Conservation (phyloP, 2,113 vertebrate genomes). For the Pseudorectes ferrugineus region DNA sequence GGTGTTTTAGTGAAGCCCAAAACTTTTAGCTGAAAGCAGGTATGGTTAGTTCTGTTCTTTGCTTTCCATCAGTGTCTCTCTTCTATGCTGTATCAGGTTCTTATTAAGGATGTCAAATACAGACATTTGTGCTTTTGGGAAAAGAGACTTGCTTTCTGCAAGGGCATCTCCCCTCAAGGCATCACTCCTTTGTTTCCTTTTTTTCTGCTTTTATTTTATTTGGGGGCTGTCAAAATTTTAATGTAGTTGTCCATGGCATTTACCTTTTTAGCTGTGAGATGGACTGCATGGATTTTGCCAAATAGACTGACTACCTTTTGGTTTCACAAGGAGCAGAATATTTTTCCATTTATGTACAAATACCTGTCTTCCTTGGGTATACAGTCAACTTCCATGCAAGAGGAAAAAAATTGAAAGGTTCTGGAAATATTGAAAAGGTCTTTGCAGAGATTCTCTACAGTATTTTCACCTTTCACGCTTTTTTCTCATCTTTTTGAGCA, state of each 20-base stretch:
- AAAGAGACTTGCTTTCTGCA: not conserved
- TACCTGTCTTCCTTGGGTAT: not conserved
- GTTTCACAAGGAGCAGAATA: not conserved
- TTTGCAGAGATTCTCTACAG: not conserved
- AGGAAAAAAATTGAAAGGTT: not conserved
- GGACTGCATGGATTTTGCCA: not conserved
- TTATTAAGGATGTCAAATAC: not conserved
- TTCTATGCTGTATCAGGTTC: not conserved
- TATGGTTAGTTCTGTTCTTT: not conserved
- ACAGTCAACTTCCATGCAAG: not conserved
- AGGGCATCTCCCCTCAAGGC: not conserved
- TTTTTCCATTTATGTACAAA: not conserved
- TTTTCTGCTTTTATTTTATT: not conserved
- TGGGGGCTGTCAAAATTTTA: not conserved
- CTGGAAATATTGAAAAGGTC: not conserved
- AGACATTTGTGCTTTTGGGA: not conserved
- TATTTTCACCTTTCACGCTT: not conserved
- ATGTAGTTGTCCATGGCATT: not conserved
- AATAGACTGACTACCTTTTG: not conserved
- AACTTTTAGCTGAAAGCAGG: not conserved
- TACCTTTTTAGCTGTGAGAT: not conserved
- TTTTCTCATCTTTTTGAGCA: not conserved
- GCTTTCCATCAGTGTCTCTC: not conserved
- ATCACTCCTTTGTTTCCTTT: not conserved
- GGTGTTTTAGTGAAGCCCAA: not conserved